These are phyloP conservation scores for Epizoanthus scotinus DNA, from an alignment of 92 coral and sea anemone genomes.

Conservation along the genomic window DNA sequence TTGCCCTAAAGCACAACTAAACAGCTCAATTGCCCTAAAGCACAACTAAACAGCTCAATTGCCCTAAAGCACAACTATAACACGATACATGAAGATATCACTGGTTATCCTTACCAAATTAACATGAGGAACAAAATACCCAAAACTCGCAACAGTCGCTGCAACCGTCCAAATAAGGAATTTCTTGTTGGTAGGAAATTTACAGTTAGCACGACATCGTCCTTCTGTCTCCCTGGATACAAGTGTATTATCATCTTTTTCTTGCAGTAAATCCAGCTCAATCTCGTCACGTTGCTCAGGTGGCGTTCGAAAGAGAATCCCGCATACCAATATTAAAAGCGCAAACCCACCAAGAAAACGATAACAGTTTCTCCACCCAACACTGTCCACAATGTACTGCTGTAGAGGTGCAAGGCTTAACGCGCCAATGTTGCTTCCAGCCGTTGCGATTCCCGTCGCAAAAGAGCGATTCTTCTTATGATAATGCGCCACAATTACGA, in stretches of 20 bases:
- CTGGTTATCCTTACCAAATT: constrained; percentile 67
- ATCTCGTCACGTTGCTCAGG: constrained; percentile 40
- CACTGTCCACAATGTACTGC: constrained; percentile 65
- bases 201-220: not conserved
- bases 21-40: too few species aligned
- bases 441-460: constrained; percentile 94
- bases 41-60: too few species aligned
- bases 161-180: constrained; percentile 84
- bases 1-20: too few species aligned
- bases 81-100: too few species aligned
- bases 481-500: constrained; percentile 89
- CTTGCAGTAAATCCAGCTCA: not conserved
- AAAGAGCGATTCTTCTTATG: constrained; percentile 88
- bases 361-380: constrained; percentile 91
- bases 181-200: constrained; percentile 67
- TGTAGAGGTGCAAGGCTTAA: constrained; percentile 86
- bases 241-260: not conserved
- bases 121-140: constrained; percentile 95
- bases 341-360: constrained; percentile 84
- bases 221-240: constrained; percentile 4
- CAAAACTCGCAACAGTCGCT: constrained; percentile 84
- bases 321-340: constrained; percentile 72
- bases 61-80: too few species aligned
- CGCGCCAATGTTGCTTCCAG: constrained; percentile 95
- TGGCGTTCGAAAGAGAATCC: constrained; percentile 77